Base-by-base conservation (phyloP, 2,113 vertebrate genomes). In the Willisornis vidua region DNA sequence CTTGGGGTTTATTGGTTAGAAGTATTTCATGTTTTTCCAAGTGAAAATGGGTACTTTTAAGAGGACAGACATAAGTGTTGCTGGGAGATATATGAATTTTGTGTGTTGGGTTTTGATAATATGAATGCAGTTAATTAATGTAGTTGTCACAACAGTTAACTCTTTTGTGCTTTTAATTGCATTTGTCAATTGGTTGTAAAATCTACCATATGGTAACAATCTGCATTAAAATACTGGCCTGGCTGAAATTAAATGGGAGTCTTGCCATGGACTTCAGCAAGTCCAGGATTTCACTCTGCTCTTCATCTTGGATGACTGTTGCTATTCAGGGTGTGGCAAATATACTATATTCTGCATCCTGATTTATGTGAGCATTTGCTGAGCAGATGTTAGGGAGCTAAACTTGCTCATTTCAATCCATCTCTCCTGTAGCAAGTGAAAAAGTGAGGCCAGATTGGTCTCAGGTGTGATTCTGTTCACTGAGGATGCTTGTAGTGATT, bases 281-380 rank as follows among this genome's bases (percentile, higher is more conserved):
- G 79, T 89, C 76, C 85, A 75, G 61, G 61, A 90, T 87, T 96
- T 92, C 62, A 46, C 73, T 79, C 61, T 3, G 2, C 35, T 86
- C 88, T 87, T 92, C 70, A 22, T 90, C 85, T 87, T 87, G 88
- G 72, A 39, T 86, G 76, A 90, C 83, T 93, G 2, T 67, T 95
- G 88, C 76, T 93, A 54, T 81, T 81, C 73, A 72, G 93, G 96
- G 90, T 87, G 93, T 86, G 94, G 76, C 90, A 87, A 84, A 92
- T 83, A 74, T 7, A 26, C 75, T 90, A 52, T 90, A 71, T 91
- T 91, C 87, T 93, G 68, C 73, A 52, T 87, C 51, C 55, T 90
- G 89, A 94, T 94, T 87, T 91, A 90, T 96, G 90, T n/a, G 79
- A 90, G 68, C 92, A 87, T 97, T 93, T 97, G 93, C 74, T 48